Percentiles rank a stretch among this genome's conserved stretches.
Evolutionary conservation across 2,797 vertebrate species (phyloP).

Genomic region (Falco naumanni): DNA sequence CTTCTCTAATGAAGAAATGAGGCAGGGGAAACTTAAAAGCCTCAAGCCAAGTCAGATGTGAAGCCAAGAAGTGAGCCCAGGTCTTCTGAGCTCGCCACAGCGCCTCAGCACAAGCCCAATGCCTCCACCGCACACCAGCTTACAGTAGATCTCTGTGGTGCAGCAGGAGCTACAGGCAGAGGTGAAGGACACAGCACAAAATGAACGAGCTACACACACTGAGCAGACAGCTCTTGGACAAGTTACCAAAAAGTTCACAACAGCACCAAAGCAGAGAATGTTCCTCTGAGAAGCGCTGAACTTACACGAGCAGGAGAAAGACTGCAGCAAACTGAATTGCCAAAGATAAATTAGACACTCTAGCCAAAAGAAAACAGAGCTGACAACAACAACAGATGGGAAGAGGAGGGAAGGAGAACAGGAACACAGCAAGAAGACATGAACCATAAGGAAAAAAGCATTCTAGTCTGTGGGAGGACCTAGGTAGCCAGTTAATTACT

Average conservation of each 20-base stretch:
- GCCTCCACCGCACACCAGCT: background rate
- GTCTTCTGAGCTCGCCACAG: background rate
- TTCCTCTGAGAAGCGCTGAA: constrained; percentile 38
- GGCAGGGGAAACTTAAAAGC: background rate
- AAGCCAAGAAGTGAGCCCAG: background rate
- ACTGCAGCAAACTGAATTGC: constrained; percentile 57
- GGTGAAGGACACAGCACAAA: background rate
- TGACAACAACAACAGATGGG: constrained; percentile 74
- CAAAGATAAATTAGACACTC: constrained; percentile 55
- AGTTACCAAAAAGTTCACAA: background rate
- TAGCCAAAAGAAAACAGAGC: constrained; percentile 66
- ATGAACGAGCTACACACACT: background rate
- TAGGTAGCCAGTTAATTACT: constrained; percentile 62
- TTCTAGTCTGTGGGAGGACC: constrained; percentile 51
- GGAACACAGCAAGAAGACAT: constrained; percentile 48
- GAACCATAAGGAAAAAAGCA: constrained; percentile 70
- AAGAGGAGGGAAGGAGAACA: constrained; percentile 64
- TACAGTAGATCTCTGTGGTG: background rate
- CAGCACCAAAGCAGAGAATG: background rate
- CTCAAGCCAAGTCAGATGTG: background rate
- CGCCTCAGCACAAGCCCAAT: background rate
- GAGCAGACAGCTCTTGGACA: background rate
- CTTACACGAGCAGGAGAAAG: constrained; percentile 1
- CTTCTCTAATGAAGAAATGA: background rate
- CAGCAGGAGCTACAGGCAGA: background rate